phyloP scores from a whole-genome alignment of 2,113 vertebrate species.

The Carassius carassius region DNA sequence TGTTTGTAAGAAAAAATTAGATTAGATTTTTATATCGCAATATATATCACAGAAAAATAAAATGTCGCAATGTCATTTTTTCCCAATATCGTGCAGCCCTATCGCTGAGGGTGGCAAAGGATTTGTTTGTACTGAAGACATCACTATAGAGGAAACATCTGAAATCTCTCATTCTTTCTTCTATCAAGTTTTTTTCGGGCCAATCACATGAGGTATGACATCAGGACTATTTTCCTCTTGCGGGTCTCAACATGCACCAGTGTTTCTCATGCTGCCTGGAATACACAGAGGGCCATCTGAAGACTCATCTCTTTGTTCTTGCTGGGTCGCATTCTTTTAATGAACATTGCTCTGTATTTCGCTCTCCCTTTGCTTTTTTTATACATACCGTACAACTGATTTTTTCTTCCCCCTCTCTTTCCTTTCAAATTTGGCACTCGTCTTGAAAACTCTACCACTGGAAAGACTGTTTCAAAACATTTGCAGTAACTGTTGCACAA shows the following conservation, averaged over 20 bases:
- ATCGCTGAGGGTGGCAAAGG: background rate
- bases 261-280: conserved; percentile 24
- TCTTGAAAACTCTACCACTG: background rate
- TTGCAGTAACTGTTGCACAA: conserved; percentile 22
- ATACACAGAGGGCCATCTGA: conserved; percentile 3
- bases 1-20: no score
- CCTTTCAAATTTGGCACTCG: background rate
- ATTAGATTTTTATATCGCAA: no score
- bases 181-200: background rate
- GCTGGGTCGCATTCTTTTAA: background rate
- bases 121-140: background rate
- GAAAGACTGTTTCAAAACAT: conserved; percentile 15
- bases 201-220: conserved; percentile 41
- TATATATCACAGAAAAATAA: no score
- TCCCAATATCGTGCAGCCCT: no score
- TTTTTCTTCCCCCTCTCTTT: background rate
- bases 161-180: conserved; percentile 11
- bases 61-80: no score
- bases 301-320: conserved; percentile 33
- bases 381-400: background rate
- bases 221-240: conserved; percentile 34
- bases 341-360: background rate
- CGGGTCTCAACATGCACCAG: conserved; percentile 42
- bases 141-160: conserved; percentile 5
- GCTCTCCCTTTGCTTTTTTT: background rate